Evolutionary conservation across 2,113 vertebrate genomes (phyloP).

Genomic region (Lathamus discolor): DNA sequence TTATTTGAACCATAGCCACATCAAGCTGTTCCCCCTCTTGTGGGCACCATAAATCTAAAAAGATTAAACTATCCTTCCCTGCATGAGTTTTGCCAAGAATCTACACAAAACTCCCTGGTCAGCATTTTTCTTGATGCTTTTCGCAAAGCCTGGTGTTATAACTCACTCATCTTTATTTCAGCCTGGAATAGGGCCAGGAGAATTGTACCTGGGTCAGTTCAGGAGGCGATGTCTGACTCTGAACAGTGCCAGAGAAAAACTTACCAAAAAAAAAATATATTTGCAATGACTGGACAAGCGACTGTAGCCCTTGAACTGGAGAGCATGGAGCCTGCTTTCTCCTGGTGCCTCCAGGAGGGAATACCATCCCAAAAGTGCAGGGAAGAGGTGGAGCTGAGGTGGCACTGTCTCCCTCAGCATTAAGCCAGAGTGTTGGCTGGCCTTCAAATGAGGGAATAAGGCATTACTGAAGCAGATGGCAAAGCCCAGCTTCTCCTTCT

Average conservation of each 20-base stretch:
- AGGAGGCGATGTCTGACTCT: background rate
- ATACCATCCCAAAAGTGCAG: background rate
- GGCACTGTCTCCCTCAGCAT: background rate
- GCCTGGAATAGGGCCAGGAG: background rate
- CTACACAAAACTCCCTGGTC: conserved; percentile 4
- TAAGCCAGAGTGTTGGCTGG: background rate
- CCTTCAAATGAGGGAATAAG: background rate
- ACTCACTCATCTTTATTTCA: conserved; percentile 38
- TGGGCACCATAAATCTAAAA: conserved; percentile 25
- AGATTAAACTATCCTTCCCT: background rate
- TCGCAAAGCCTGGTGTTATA: background rate
- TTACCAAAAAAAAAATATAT: background rate
- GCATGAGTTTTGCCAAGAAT: conserved; percentile 23
- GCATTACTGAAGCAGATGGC: background rate
- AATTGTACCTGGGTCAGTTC: background rate
- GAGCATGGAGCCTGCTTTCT: background rate
- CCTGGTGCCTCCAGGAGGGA: background rate
- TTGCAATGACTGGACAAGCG: background rate
- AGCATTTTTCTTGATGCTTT: conserved; percentile 29
- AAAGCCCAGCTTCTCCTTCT: background rate
- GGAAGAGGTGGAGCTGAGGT: background rate
- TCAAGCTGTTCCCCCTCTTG: background rate
- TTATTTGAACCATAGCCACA: conserved; percentile 19
- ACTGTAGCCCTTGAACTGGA: background rate
- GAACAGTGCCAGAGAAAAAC: background rate